These are phyloP conservation scores for Petrocephalus microphthalmus DNA, from an alignment of 2,113 vertebrate genomes.

Conservation along the genomic window DNA sequence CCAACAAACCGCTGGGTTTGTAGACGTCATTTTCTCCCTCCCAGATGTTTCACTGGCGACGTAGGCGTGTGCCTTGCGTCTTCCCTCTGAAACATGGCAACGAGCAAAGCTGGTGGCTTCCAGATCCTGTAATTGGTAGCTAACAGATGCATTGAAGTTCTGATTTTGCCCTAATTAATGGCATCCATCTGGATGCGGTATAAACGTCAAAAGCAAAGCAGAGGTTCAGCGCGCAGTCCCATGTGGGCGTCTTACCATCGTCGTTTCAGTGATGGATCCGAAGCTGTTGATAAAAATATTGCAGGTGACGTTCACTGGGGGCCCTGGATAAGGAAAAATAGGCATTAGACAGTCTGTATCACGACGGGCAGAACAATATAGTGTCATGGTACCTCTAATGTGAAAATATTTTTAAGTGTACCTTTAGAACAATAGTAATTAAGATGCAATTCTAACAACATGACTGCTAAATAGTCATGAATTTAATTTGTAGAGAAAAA, in stretches of 20 bases:
- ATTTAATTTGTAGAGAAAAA: not conserved
- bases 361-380: not conserved
- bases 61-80: not conserved
- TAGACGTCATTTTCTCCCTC: not conserved
- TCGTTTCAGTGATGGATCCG: constrained; percentile 85
- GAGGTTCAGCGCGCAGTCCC: not conserved
- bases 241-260: constrained; percentile 71
- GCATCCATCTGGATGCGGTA: not conserved
- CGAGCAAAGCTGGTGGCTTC: not conserved
- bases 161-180: constrained; percentile 5
- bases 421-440: not conserved
- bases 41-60: not conserved
- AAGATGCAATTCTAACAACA: not conserved
- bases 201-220: not conserved
- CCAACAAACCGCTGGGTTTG: not conserved
- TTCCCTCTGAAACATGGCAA: not conserved
- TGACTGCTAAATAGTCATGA: not conserved
- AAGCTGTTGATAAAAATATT: constrained; percentile 98
- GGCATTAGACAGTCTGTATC: not conserved
- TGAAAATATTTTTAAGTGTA: no score
- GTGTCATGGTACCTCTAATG: not conserved
- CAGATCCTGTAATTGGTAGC: not conserved
- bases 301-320: constrained; percentile 89
- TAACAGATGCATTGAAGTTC: not conserved
- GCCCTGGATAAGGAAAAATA: constrained; percentile 57